Evolutionary conservation across 2,797 vertebrate genomes (phyloP).

Genomic region (Hyperoplus immaculatus): DNA sequence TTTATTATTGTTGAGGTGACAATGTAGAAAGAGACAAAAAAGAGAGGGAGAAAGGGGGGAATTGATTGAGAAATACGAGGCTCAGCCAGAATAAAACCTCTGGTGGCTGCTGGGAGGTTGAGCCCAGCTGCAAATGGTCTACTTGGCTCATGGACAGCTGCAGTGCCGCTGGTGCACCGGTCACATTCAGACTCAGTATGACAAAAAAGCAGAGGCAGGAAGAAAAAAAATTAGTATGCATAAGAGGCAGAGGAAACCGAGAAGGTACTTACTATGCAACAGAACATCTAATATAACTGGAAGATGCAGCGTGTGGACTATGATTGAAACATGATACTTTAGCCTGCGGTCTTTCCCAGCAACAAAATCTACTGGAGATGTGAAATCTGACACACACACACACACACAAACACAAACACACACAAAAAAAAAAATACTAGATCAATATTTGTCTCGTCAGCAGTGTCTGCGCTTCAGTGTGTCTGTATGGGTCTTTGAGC

Average conservation of each 20-base stretch:
- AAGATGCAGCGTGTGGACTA: conserved; percentile 11
- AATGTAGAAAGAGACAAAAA: background rate
- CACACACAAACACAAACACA: conserved; percentile 6
- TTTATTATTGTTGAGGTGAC: background rate
- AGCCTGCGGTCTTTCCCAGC: conserved; percentile 13
- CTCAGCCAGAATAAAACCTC: background rate
- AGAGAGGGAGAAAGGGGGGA: background rate
- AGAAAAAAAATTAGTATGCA: background rate
- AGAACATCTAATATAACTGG: background rate
- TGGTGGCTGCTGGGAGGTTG: no score
- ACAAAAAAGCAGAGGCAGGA: background rate
- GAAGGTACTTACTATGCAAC: background rate
- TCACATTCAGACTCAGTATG: background rate
- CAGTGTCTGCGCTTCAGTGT: conserved; percentile 28
- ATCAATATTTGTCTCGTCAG: conserved; percentile 49
- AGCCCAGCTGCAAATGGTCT: background rate
- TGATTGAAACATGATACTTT: conserved; percentile 8
- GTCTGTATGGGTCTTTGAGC: conserved; percentile 28
- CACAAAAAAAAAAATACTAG: conserved; percentile 9
- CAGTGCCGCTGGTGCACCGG: background rate
- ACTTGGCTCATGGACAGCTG: background rate
- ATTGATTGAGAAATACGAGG: background rate
- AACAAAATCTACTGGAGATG: conserved; percentile 21
- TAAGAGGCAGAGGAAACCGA: background rate
- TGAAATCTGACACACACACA: conserved; percentile 29